Evolutionary conservation across 2,113 vertebrate species (phyloP).

Genomic region (Prolemur simus): DNA sequence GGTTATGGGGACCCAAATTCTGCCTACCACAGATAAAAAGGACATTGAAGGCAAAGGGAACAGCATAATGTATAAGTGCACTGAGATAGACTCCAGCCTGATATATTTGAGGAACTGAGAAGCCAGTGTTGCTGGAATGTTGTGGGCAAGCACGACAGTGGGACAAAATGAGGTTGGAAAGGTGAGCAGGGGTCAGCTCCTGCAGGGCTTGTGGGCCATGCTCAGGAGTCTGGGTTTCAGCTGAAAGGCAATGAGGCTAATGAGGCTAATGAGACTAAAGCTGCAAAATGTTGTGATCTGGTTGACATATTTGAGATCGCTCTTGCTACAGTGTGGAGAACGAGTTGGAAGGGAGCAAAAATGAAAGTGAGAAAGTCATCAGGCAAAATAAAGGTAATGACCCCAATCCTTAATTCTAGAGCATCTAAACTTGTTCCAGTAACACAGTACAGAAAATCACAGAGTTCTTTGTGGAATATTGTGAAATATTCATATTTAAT

Average conservation of each 20-base stretch:
- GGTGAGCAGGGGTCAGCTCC: background rate
- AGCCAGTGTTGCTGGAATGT: background rate
- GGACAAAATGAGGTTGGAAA: background rate
- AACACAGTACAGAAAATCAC: background rate
- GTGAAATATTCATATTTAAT: background rate
- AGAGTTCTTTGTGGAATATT: background rate
- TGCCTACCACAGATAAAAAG: background rate
- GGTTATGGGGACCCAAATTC: background rate
- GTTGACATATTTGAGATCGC: background rate
- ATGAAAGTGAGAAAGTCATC: background rate
- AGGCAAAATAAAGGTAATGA: background rate
- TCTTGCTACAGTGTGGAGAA: background rate
- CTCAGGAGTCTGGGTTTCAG: background rate
- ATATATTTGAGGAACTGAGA: slow-evolving; percentile 26
- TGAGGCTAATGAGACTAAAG: slow-evolving; percentile 12
- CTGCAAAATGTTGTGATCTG: background rate
- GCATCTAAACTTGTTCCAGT: background rate
- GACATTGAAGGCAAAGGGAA: background rate
- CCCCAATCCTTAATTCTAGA: background rate
- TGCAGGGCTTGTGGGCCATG: background rate
- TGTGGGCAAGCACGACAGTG: background rate
- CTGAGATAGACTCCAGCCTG: background rate
- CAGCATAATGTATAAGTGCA: background rate
- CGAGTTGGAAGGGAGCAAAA: background rate
- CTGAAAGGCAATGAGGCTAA: background rate